phyloP scores from a whole-genome alignment of 2,888 invertebrate genomes.

The Lymantria dispar region DNA sequence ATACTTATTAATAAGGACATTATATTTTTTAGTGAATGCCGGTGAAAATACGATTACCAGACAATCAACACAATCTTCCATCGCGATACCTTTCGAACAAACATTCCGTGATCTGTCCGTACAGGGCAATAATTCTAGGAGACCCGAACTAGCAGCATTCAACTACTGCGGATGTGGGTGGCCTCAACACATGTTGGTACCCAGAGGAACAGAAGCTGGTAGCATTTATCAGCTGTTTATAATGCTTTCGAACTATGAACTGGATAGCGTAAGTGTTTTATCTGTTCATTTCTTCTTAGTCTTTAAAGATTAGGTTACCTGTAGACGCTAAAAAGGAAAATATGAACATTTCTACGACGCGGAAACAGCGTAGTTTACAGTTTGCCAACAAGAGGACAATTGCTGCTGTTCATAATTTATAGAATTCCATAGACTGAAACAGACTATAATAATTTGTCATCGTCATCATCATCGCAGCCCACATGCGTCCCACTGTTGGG shows the following conservation, averaged over 20 bases:
- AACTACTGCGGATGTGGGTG: conserved; percentile 85
- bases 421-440: no score
- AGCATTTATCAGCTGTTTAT: conserved; percentile 65
- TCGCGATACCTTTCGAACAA: conserved; percentile 82
- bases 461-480: no score
- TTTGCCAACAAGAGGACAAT: no score
- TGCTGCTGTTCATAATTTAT: no score
- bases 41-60: conserved; percentile 82
- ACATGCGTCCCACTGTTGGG: no score
- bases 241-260: conserved; percentile 75
- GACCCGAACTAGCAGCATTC: conserved; percentile 52
- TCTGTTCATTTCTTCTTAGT: not conserved
- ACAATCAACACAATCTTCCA: conserved; percentile 81
- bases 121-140: conserved; percentile 46
- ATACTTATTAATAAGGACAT: not conserved
- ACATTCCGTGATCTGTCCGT: conserved; percentile 79
- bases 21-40: conserved; percentile 71
- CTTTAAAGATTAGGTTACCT: no score
- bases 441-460: no score
- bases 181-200: conserved; percentile 83
- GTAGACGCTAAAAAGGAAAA: no score
- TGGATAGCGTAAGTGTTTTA: conserved; percentile 58
- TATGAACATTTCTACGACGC: no score
- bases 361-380: no score
- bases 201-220: conserved; percentile 72